Conservation (phyloP, 1,140 invertebrate species). For the Apis mellifera region Amel_HAv3.1 CM009936.2:14031001-14031500, state of each 20-base stretch:
- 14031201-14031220: not conserved
- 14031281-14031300: too few relatives aligned
- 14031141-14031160: not conserved
- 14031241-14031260: not conserved
- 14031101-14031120: constrained; percentile 6
- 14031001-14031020: not conserved
- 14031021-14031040: constrained; percentile 4
- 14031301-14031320: too few relatives aligned
- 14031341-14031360: too few relatives aligned
- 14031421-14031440: too few relatives aligned
- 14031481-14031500: too few relatives aligned
- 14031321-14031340: too few relatives aligned
- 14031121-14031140: not conserved
- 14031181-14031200: not conserved
- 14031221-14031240: not conserved
- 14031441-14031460: too few relatives aligned
- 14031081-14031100: not conserved
- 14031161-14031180: not conserved
- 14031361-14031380: too few relatives aligned
- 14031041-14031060: constrained; percentile 2
- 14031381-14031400: too few relatives aligned
- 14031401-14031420: too few relatives aligned
- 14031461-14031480: too few relatives aligned
- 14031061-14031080: constrained; percentile 3
- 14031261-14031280: too few relatives aligned